Evolutionary conservation across 2,797 vertebrate genomes (phyloP), one percentile per base, ranked within the genome.

Genomic region (Discoglossus pictus): DNA sequence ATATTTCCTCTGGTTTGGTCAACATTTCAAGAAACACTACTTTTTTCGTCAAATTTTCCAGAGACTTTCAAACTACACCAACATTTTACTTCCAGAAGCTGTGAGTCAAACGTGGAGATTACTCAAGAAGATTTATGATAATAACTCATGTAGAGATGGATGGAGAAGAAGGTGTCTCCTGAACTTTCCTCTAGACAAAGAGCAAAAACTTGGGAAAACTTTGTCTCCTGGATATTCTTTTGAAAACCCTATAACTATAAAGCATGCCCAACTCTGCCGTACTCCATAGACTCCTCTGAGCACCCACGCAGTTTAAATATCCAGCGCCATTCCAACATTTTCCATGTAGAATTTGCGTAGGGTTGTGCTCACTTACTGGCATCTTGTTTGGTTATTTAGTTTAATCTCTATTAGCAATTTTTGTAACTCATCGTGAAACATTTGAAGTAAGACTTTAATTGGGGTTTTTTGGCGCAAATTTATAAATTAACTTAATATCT

Each of bases 121-220:
- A 20, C 47, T 42, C 48, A 34, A 16, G 35, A 15, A 23, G 47
- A 64, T 47, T 15, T 34, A 25, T 53, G 35, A 64, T 64, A 43
- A 64, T 53, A 64, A 34, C 47, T n/a, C n/a, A 43, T 35, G 16
- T 13, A 64, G 36, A 24, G 24, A 53, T 53, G 18, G 42, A 64
- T 25, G 24, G 48, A 51, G 48, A 43, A n/a, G 38, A 38, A 64
- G 36, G 24, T 31, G 47, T 16, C 38, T 18, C 43, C 39, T 31
- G 7, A 47, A 56, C 16, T 6, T 56, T 65, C 47, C 55, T 53
- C 34, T 58, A 56, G 53, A 53, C 63, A 66, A 35, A 39, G 44
- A 8, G 27, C 7, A n/a, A n/a, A n/a, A n/a, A n/a, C n/a, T n/a
- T 66, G 8, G 7, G 23, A 39, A 58, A 27, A 55, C 9, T 15